Percentiles rank a stretch among this genome's conserved stretches.
These are phyloP conservation scores for Eptatretus atami DNA, from an alignment of 2,797 vertebrate species.

Conservation along the genomic window DNA sequence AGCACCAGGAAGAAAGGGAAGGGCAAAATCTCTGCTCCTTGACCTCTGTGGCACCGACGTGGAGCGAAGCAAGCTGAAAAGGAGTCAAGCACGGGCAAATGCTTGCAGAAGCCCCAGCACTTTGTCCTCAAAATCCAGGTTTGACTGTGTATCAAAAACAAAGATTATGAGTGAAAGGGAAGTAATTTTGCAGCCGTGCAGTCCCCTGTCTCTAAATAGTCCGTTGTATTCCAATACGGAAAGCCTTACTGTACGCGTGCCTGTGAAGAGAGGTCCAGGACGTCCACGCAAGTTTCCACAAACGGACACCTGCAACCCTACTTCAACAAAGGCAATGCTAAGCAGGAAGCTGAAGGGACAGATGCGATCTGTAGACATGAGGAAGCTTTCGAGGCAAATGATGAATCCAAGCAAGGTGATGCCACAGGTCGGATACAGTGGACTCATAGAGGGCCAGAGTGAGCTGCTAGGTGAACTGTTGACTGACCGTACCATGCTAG, in stretches of 20 bases:
- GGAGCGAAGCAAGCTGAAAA: neutral
- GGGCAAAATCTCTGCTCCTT: neutral
- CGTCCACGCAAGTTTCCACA: conserved; percentile 2
- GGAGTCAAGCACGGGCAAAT: neutral
- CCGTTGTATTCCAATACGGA: conserved; percentile 3
- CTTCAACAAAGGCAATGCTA: neutral
- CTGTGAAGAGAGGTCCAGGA: conserved; percentile 1
- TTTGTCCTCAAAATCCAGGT: neutral
- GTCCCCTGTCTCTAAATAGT: neutral
- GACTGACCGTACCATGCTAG: neutral
- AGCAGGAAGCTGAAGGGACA: no score
- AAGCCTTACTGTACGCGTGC: conserved; percentile 1
- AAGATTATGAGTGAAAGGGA: neutral
- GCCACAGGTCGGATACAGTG: neutral
- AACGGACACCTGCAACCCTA: neutral
- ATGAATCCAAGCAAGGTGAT: neutral
- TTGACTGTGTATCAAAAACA: no score
- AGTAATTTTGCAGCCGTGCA: neutral
- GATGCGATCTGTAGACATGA: neutral
- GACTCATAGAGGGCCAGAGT: neutral
- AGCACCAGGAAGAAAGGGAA: neutral
- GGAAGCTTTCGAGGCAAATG: neutral
- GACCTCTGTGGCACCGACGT: neutral
- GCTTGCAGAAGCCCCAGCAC: neutral
- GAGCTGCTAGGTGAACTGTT: neutral